These are phyloP conservation scores for Microctenopoma stevenorrisi DNA, from an alignment of 2,797 vertebrate genomes.

Conservation along the genomic window DNA sequence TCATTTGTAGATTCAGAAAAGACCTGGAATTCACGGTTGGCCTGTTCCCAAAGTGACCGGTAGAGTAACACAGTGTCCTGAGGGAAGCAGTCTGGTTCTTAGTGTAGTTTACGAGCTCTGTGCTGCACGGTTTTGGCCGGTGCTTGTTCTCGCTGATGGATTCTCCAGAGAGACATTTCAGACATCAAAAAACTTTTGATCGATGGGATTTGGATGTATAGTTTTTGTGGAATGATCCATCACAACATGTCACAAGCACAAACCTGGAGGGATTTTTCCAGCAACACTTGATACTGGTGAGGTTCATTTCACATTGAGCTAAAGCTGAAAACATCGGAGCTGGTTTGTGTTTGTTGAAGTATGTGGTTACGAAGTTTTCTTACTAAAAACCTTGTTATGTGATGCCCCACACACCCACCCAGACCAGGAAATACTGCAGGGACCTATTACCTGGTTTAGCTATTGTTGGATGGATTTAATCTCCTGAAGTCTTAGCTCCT, in stretches of 20 bases:
- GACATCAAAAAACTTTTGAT: conserved; percentile 35
- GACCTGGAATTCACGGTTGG: conserved; percentile 48
- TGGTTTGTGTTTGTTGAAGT: conserved; percentile 8
- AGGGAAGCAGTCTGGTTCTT: conserved; percentile 46
- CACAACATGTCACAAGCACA: neutral
- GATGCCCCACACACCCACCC: neutral
- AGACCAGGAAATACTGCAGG: neutral
- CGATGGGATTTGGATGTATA: conserved; percentile 26
- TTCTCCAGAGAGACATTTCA: conserved; percentile 50
- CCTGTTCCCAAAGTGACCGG: conserved; percentile 45
- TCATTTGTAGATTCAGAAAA: conserved; percentile 46
- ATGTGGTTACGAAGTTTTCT: neutral
- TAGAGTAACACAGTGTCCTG: conserved; percentile 43
- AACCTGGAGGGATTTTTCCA: conserved; percentile 14
- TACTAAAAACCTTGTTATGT: neutral
- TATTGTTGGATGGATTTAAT: neutral
- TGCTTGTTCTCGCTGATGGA: conserved; percentile 38
- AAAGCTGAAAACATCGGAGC: neutral
- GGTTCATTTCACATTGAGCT: conserved; percentile 15
- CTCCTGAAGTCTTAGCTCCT: neutral
- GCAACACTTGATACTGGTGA: conserved; percentile 13
- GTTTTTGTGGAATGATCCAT: conserved; percentile 33
- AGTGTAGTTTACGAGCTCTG: conserved; percentile 47
- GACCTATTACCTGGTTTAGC: neutral
- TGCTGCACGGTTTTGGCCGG: conserved; percentile 40